phyloP scores from a whole-genome alignment of 2,113 vertebrate species.

The Gobio gobio region DNA sequence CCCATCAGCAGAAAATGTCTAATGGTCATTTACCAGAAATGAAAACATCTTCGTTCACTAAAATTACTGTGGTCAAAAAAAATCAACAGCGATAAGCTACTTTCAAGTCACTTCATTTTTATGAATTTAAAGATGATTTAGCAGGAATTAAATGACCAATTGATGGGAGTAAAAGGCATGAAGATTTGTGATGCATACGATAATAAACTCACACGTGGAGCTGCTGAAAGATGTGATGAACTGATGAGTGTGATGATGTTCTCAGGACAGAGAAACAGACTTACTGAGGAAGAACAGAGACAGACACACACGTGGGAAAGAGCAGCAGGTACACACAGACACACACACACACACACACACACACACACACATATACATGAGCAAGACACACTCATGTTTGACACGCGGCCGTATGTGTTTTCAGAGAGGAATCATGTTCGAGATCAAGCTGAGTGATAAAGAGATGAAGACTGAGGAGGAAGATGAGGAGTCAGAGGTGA shows the following conservation, averaged over 20 bases:
- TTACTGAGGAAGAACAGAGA: constrained; percentile 70
- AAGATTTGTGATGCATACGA: background rate
- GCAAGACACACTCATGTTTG: background rate
- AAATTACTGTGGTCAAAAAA: too few relatives aligned
- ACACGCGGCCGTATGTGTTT: constrained; percentile 44
- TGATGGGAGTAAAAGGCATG: background rate
- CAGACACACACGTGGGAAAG: background rate
- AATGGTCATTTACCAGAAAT: too few relatives aligned
- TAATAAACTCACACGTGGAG: background rate
- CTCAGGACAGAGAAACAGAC: constrained; percentile 67
- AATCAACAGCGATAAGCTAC: too few relatives aligned
- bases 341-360: too few relatives aligned
- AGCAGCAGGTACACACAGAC: constrained; percentile 40
- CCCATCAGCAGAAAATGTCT: too few relatives aligned
- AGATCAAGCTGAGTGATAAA: constrained; percentile 81
- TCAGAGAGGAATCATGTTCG: constrained; percentile 89
- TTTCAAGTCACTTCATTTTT: too few relatives aligned
- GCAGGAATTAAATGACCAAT: background rate
- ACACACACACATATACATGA: too few relatives aligned
- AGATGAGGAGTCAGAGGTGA: constrained; percentile 11
- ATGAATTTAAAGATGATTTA: background rate
- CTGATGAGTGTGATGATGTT: background rate
- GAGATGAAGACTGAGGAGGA: constrained; percentile 42
- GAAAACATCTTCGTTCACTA: too few relatives aligned
- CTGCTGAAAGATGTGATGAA: background rate